Evolutionary conservation across 2,113 vertebrate species (phyloP), one percentile per base, ranked within the genome.

Genomic region (Choloepus hoffmanni): DNA sequence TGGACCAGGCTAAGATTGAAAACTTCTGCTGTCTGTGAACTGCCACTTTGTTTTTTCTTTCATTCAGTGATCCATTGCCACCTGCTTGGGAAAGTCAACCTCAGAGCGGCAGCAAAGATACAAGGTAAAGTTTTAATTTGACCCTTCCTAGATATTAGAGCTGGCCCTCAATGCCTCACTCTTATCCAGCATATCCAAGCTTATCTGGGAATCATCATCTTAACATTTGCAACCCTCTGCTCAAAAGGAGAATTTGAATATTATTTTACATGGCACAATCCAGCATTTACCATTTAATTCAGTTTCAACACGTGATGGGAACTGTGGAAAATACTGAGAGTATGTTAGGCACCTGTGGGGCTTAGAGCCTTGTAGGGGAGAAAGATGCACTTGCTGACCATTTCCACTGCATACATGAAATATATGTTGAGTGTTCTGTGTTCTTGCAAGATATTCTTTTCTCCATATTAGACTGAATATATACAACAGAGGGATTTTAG

Each of bases 71-170:
- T 82, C 33, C n/a, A 9, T 48, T 90, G 94, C 85, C 77, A 95
- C 96, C 96, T 97, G 95, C 33, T 78, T 86, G 68, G 92, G 79
- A 94, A 96, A 95, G 78, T 62, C 78, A 88, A 76, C 67, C 63
- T 81, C 73, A 36, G 16, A 70, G 63, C 10, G 72, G 43, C 19
- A 11, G 63, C 45, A 89, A 36, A 76, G 85, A 60, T 13, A 10
- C 13, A 36, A 92, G 36, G 33, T 63, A 45, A 81, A 26, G 36
- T 19, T 93, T 16, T 55, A 55, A 55, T 55, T 55, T n/a, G 74
- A 62, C 48, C 18, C 26, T 73, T 81, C 73, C 67, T 3, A 10
- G 67, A 9, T 55, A n/a, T 83, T 21, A 1, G 4, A 33, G 12
- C 12, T 48, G 26, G n/a, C 23, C 28, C 23, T 73, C 60, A 3